Evolutionary conservation across 2,113 vertebrate species (phyloP), one percentile per base, ranked within the genome.

Genomic region (Marmota monax): DNA sequence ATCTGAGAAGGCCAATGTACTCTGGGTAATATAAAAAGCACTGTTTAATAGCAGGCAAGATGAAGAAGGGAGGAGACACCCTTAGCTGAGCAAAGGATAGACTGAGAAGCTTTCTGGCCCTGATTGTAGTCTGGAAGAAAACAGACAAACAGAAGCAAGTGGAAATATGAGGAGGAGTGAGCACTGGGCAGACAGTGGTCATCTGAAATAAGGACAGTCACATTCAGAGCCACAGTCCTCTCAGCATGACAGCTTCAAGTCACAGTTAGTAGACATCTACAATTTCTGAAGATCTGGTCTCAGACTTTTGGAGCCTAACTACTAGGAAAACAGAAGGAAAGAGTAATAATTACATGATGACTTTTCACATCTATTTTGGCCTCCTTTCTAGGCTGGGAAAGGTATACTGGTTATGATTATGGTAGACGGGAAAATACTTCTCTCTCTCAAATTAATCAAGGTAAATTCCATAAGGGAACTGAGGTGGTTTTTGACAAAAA

Each of bases 1-100:
- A 77, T 97, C 94, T 96, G 78, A 98, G 37, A 96, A 85, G 73
- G n/a, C 79, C 88, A 89, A 86, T 80, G 70, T 61, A 87, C 70
- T 88, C 86, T 89, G 39, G 73, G 65, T 69, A 88, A 85, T 92
- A 82, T 92, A 91, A 92, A 95, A 96, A 93, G 27, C 72, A 94
- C 90, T 92, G 67, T 93, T 96, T 95, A 92, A 91, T 90, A 73
- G 70, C 69, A 89, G 90, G 14, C 29, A 96, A 95, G 86, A 61
- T 91, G 65, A 88, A 93, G 86, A 86, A 96, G 82, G 82, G 79
- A 84, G 88, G 73, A 95, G 92, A 95, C 88, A 97, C 25, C 69
- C n/a, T 90, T n/a, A 79, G 82, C 80, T 95, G 78, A 96, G 83
- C 51, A 97, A 97, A 84, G 83, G 56, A 20, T 77, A 92, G 89